Evolutionary conservation across 2,797 vertebrate species (phyloP).

Genomic region (Premnoplex brunnescens): DNA sequence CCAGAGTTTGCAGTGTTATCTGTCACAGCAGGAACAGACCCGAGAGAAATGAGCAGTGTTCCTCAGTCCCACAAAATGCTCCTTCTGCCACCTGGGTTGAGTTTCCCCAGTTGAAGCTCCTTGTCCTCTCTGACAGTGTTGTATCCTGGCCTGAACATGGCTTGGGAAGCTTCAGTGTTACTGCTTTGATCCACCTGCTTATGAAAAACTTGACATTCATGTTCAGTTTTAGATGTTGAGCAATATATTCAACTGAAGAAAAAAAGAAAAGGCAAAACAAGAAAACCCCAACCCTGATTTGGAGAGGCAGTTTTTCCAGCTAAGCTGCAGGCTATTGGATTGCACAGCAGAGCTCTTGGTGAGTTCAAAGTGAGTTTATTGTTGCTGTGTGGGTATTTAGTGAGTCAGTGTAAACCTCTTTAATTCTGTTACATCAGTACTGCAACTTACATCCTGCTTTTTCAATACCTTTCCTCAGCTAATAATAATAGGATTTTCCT

Average conservation of each 20-base stretch:
- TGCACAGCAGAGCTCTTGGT: background rate
- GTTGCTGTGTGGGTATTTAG: conserved; percentile 1
- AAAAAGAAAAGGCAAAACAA: background rate
- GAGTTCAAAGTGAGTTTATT: conserved; percentile 12
- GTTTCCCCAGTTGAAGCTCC: background rate
- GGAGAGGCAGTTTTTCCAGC: background rate
- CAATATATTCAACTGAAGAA: background rate
- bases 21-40: background rate
- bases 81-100: accelerated
- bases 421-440: background rate
- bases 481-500: background rate
- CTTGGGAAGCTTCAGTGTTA: background rate
- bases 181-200: background rate
- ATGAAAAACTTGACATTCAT: background rate
- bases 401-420: conserved; percentile 24
- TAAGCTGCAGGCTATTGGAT: background rate
- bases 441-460: conserved; percentile 15
- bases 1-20: background rate
- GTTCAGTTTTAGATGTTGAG: background rate
- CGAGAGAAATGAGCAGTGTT: background rate
- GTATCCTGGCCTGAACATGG: background rate
- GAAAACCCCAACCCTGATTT: background rate
- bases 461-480: background rate
- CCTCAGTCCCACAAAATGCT: background rate
- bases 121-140: background rate